Evolutionary conservation across 2,797 vertebrate genomes (phyloP), one percentile per base, ranked within the genome.

Genomic region (Tapera naevia): DNA sequence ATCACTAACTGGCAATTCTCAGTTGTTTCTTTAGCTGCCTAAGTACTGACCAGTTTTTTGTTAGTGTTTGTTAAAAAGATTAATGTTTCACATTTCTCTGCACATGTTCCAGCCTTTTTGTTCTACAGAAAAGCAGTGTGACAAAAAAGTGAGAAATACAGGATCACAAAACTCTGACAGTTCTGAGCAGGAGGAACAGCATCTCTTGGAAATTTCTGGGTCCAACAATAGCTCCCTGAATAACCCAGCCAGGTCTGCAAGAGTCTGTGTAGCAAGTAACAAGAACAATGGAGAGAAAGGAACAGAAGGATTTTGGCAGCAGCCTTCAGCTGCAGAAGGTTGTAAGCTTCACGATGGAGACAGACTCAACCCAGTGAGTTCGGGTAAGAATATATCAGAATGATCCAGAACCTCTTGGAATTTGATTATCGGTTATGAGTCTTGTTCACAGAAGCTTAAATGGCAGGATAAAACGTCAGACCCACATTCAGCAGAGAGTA

Each of bases 141-240:
- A 91, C 28, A 86, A 75, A 61, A 86, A 91, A 65, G 37, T 17
- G 21, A 61, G 58, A 69, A 69, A 79, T 9, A 2, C 7, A 37
- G 14, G 71, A 39, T 1, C 9, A 1, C 94, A 92, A 43, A 82
- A 76, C 45, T 61, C 78, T n/a, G 39, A 19, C 11, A 69, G 41
- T 8, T 91, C 67, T 56, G 89, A 96, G 69, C 95, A 95, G 46
- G 97, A 98, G 76, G 83, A 97, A 25, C 95, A 97, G 83, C 94
- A 70, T 43, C 97, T 98, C 61, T 79, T 98, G 84, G 91, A 73
- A 67, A 83, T 73, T 5, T 90, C 94, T 1, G 85, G 75, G 3
- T 97, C 97, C 45, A 97, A 95, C 96, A 97, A 92, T 35, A 94
- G 95, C 75, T 95, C 96, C 70, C 85, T 97, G 72, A 96, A 96